A percentile compares a stretch with the other conserved stretches of the same genome.
These are phyloP conservation scores for Coptodon bakossiorum DNA, from an alignment of 2,113 vertebrate genomes.

Conservation along the genomic window DNA sequence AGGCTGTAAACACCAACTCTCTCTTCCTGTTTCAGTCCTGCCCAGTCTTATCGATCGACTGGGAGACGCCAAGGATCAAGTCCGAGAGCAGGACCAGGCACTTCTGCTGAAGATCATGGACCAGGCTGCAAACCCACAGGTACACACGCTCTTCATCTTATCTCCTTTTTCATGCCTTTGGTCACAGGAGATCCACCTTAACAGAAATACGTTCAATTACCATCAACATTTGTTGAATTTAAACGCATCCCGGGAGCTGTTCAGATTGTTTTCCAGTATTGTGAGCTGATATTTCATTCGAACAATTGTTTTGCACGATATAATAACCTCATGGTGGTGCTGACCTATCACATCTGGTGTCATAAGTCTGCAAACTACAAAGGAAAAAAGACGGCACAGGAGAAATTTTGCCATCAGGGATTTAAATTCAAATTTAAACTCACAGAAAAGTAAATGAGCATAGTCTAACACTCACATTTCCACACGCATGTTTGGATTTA, in stretches of 20 bases:
- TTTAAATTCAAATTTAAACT: neutral
- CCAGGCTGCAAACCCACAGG: slow-evolving; percentile 88
- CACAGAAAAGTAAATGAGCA: neutral
- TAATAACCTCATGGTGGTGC: neutral
- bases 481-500: neutral
- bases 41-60: slow-evolving; percentile 93
- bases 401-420: neutral
- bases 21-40: slow-evolving; percentile 72
- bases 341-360: neutral
- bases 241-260: neutral
- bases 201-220: neutral
- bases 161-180: neutral
- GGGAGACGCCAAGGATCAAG: slow-evolving; percentile 91
- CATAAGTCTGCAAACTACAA: neutral
- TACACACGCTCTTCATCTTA: neutral
- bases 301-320: neutral
- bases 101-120: slow-evolving; percentile 97
- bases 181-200: neutral
- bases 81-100: slow-evolving; percentile 90
- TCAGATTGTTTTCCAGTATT: neutral
- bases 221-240: neutral
- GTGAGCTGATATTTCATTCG: neutral
- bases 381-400: neutral
- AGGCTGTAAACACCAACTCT: neutral
- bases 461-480: neutral